These are phyloP conservation scores for Myanophis thanlyinensis DNA, from an alignment of 2,113 vertebrate species.

Conservation along the genomic window DNA sequence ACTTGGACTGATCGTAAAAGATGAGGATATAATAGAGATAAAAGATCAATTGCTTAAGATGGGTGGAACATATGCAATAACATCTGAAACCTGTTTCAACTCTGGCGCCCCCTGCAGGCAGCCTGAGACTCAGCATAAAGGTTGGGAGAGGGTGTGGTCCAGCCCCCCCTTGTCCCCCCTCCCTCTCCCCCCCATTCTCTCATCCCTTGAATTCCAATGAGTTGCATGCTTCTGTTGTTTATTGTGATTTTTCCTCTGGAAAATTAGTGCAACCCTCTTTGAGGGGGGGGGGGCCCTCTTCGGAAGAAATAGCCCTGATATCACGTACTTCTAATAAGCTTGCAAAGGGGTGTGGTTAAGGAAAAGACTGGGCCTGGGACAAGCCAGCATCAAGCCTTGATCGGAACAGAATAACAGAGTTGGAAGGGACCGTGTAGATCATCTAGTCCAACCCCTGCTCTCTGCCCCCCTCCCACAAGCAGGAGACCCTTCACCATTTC, in stretches of 20 bases:
- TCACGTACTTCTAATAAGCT: neutral
- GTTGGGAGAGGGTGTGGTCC: neutral
- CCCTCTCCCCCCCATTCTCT: neutral
- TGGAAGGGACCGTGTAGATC: no score
- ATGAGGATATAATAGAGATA: no score
- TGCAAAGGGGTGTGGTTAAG: neutral
- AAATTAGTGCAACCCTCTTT: neutral
- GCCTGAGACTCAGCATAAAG: neutral
- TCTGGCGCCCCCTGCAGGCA: neutral
- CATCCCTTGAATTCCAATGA: neutral
- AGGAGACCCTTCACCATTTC: no score
- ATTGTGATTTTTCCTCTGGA: neutral
- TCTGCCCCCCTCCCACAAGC: no score
- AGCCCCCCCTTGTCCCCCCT: fast-evolving
- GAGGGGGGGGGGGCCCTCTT: neutral
- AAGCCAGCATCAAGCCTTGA: neutral
- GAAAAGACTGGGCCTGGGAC: neutral
- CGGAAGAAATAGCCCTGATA: neutral
- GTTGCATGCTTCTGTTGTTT: neutral
- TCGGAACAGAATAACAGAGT: neutral
- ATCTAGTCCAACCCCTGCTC: no score
- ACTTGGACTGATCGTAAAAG: no score
- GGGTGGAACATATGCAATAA: no score
- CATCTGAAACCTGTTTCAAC: neutral
- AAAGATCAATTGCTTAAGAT: no score